Percentiles rank a stretch among this genome's conserved stretches.
Evolutionary conservation across 2,113 vertebrate genomes (phyloP).

Genomic region (Cebus imitator): DNA sequence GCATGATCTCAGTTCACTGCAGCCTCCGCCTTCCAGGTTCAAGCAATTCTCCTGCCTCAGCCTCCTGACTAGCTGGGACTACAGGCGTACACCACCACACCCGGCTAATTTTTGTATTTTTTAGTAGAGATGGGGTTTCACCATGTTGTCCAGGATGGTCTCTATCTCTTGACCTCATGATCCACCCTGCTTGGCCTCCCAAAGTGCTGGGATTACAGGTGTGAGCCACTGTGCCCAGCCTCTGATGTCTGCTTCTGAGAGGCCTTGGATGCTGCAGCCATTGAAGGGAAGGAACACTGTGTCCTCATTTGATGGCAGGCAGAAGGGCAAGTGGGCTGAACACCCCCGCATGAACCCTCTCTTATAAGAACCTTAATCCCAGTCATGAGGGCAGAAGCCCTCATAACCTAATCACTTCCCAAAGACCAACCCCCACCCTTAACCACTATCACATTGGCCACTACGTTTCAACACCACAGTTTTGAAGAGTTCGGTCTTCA

Average conservation of each 20-base stretch:
- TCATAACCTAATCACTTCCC: neutral
- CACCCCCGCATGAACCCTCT: neutral
- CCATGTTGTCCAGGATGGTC: too few species aligned
- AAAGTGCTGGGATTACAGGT: too few species aligned
- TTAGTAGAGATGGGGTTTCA: too few species aligned
- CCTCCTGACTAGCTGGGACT: too few species aligned
- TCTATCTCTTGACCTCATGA: too few species aligned
- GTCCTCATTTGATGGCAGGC: neutral
- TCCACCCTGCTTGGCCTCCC: too few species aligned
- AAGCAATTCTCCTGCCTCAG: too few species aligned
- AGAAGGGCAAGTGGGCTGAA: neutral
- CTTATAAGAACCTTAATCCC: neutral
- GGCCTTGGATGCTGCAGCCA: neutral
- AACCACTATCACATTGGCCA: neutral
- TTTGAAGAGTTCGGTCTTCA: neutral
- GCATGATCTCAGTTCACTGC: too few species aligned
- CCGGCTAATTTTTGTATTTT: too few species aligned
- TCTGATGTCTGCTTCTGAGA: neutral
- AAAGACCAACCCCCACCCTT: neutral
- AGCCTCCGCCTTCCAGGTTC: too few species aligned
- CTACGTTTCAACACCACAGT: neutral
- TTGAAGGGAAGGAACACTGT: neutral
- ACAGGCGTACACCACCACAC: too few species aligned
- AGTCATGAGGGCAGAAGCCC: neutral
- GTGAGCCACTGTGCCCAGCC: too few species aligned